These are phyloP conservation scores for Monopis laevigella DNA, from an alignment of 2,888 invertebrate genomes.

Conservation along the genomic window DNA sequence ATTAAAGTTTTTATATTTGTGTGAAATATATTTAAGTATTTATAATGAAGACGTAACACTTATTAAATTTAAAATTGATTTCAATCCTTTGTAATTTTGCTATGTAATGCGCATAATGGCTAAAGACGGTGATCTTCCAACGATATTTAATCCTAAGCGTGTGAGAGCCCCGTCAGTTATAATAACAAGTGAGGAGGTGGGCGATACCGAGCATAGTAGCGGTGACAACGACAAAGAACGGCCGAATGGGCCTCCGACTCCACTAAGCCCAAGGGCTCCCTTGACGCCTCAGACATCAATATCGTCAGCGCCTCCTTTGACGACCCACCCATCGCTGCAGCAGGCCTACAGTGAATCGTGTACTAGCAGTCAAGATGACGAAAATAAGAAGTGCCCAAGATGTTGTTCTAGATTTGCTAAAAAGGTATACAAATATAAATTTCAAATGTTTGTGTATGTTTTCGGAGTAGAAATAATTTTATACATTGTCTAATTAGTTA, in stretches of 20 bases:
- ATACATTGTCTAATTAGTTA: too few relatives aligned
- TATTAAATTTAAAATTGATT: not conserved
- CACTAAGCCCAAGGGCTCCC: constrained; percentile 50
- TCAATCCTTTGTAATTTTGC: not conserved
- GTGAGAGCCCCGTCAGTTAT: constrained; percentile 75
- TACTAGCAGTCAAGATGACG: constrained; percentile 71
- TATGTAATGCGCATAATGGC: constrained; percentile 63
- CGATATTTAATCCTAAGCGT: constrained; percentile 82
- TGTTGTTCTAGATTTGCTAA: constrained; percentile 85
- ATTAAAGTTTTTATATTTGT: too few relatives aligned
- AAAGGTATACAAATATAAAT: too few relatives aligned
- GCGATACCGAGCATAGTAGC: constrained; percentile 45
- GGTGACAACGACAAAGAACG: constrained; percentile 30
- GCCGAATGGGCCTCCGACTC: constrained; percentile 57
- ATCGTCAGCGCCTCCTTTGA: constrained; percentile 57
- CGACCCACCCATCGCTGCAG: constrained; percentile 56
- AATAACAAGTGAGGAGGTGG: constrained; percentile 71
- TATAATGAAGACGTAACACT: not conserved
- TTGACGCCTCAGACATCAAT: constrained; percentile 56
- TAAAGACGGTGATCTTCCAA: constrained; percentile 80
- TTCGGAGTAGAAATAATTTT: too few relatives aligned
- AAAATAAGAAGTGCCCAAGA: constrained; percentile 71
- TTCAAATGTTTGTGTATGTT: too few relatives aligned
- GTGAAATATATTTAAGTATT: too few relatives aligned
- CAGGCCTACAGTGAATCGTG: constrained; percentile 61